Conservation (phyloP, 1,140 invertebrate genomes). For the Meloidogyne floridensis region DNA sequence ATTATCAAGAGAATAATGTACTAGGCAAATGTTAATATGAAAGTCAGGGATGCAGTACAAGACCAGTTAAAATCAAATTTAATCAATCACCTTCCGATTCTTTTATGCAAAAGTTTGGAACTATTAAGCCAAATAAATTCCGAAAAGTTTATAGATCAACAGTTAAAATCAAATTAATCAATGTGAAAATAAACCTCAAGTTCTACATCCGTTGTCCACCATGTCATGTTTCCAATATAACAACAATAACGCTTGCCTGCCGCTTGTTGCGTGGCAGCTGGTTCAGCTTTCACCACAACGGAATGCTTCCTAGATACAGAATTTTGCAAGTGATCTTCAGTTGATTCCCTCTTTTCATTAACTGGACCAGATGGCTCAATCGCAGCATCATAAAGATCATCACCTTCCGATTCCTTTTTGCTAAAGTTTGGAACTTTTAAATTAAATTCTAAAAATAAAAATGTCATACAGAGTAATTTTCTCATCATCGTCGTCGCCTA, state of each 20-base stretch:
- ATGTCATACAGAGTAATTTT: background rate
- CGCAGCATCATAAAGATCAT: constrained; percentile 62
- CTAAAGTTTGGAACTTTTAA: constrained; percentile 10
- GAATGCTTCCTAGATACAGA: constrained; percentile 6
- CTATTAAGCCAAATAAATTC: too few relatives aligned
- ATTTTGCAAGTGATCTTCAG: constrained; percentile 21
- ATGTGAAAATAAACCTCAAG: constrained; percentile 32
- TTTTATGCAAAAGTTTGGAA: too few relatives aligned
- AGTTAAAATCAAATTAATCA: background rate
- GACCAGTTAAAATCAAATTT: too few relatives aligned
- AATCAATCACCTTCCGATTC: too few relatives aligned
- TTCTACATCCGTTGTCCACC: constrained; percentile 65
- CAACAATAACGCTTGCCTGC: constrained; percentile 57
- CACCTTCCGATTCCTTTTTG: constrained; percentile 42
- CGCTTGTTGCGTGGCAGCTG: background rate
- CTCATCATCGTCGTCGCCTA: constrained; percentile 43
- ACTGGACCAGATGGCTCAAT: constrained; percentile 53
- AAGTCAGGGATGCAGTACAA: too few relatives aligned
- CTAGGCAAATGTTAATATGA: too few relatives aligned
- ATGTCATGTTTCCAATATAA: constrained; percentile 64
- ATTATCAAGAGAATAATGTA: too few relatives aligned
- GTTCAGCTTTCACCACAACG: constrained; percentile 15
- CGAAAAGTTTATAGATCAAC: too few relatives aligned
- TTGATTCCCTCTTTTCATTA: constrained; percentile 35
- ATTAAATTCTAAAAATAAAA: constrained; percentile 16